A percentile compares a stretch with the other conserved stretches of the same genome.
These are phyloP conservation scores for Drosophila nr. perissopoda DNA, from an alignment of 2,888 invertebrate species.

Conservation along the genomic window DNA sequence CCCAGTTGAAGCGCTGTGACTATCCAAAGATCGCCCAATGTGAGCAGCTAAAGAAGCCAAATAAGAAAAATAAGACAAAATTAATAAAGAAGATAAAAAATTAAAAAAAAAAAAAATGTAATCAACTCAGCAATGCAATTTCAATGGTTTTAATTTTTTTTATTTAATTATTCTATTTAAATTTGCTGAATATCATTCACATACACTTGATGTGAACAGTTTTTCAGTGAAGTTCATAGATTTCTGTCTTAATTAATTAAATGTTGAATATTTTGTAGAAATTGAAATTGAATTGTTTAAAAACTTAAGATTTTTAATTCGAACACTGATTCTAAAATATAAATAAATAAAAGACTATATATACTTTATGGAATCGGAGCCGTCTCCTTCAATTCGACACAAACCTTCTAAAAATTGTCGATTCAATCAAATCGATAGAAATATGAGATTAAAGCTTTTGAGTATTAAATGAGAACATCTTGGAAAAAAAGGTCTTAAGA, in stretches of 20 bases:
- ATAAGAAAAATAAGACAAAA: conserved; percentile 22
- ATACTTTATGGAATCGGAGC: not conserved
- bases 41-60: conserved; percentile 24
- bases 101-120: not conserved
- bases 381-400: too few relatives aligned
- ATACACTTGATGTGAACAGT: not conserved
- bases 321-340: not conserved
- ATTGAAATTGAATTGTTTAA: not conserved
- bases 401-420: not conserved
- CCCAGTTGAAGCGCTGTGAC: conserved; percentile 61
- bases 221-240: not conserved
- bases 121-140: conserved; percentile 13
- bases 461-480: not conserved
- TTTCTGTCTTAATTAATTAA: not conserved
- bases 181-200: not conserved
- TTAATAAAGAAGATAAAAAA: conserved; percentile 5
- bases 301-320: not conserved
- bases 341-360: not conserved
- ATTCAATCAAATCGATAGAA: not conserved
- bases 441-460: not conserved
- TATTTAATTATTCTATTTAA: not conserved
- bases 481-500: not conserved
- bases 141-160: not conserved
- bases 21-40: conserved; percentile 73
- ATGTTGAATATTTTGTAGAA: not conserved